Base-by-base conservation (phyloP, 2,113 vertebrate species). In the Hydropotes inermis region DNA sequence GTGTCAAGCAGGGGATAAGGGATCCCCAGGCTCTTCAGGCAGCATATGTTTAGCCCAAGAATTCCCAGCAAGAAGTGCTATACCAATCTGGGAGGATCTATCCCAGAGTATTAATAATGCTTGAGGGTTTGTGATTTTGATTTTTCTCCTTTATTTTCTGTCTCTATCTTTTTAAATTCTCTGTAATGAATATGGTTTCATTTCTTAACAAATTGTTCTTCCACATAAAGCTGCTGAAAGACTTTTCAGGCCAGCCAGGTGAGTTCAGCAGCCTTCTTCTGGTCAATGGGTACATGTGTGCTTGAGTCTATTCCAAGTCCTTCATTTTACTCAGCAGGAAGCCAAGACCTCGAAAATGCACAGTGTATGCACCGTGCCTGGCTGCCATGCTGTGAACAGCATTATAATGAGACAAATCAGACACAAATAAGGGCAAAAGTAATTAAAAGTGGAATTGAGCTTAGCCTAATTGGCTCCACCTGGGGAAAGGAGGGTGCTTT, bases 261-360 rank as follows among this genome's bases (percentile, higher is more conserved):
- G 86, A 45, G 43, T 19, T 43, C 55, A 13, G 79, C 57, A 45
- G 81, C 16, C 86, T 30, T n/a, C 55, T 39, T 8, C 17, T 27
- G 81, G 85, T 39, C 67, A 0, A 28, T 0, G 15, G 57, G 67
- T 25, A 1, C 1, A 8, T 0, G 25, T 17, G 2, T 16, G 39
- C 33, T 79, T 81, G 36, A 8, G 30, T 52, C 87, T 16, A 1
- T 13, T 74, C 57, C 50, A 79, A 28, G n/a, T 6, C 92, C 76
- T 86, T 78, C 58, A 7, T 50, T 79, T 21, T 33, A 16, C 60
- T 52, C 78, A 10, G 82, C 81, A 92, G 91, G 64, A 81, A 88
- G 87, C 81, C 28, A 9, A 74, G 57, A 33, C 28, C 55, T 28
- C 6, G 5, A 50, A 17, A 76, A 33, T n/a, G 36, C 43, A 45